Conservation (phyloP, 2,113 vertebrate species). For the Cyphomyrus plagiostoma region DNA sequence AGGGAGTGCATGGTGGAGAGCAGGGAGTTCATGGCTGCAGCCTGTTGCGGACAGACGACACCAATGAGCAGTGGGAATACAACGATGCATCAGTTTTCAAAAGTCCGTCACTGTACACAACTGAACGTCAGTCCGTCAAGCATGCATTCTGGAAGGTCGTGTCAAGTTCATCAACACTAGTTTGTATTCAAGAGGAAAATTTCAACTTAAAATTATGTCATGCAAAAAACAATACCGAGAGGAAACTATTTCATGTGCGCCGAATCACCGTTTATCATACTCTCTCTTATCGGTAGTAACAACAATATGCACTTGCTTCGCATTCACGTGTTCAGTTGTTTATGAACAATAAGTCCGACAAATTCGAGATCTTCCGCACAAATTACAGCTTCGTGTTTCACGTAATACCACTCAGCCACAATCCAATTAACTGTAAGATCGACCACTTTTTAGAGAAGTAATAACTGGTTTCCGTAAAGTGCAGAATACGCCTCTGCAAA, state of each 20-base stretch:
- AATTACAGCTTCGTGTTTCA: background rate
- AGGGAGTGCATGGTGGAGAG: conserved; percentile 50
- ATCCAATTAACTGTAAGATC: background rate
- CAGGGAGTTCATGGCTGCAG: conserved; percentile 50
- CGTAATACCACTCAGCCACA: background rate
- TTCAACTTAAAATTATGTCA: too few species aligned
- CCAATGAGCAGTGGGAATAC: background rate
- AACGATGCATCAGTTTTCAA: background rate
- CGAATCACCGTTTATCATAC: background rate
- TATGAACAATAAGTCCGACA: background rate
- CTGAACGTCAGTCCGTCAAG: background rate
- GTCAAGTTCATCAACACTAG: background rate
- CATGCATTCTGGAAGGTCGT: background rate
- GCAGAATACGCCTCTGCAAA: background rate
- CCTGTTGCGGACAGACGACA: conserved; percentile 20
- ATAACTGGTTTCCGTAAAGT: background rate
- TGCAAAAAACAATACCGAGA: too few species aligned
- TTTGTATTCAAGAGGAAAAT: background rate
- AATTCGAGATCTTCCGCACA: background rate
- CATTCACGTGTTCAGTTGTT: background rate
- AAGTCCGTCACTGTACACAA: background rate
- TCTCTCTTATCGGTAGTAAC: background rate
- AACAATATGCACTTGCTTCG: background rate
- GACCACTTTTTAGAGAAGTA: background rate
- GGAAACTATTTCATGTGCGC: too few species aligned